These are phyloP conservation scores for Heliconius nattereri DNA, from an alignment of 1,140 invertebrate species.

Conservation along the genomic window DNA sequence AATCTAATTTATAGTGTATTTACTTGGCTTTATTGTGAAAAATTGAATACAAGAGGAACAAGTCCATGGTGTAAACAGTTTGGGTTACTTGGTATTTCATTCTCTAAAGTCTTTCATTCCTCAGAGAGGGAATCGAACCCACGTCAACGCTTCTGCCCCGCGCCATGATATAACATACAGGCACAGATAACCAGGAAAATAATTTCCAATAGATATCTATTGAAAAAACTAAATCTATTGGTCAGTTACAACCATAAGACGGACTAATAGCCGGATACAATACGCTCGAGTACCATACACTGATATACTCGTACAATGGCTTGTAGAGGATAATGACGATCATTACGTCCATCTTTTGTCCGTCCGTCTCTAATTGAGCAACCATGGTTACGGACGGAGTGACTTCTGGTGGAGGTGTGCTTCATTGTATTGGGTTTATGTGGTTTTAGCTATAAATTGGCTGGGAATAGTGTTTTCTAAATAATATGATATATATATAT, in stretches of 20 bases:
- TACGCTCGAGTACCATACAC: slow-evolving; percentile 25
- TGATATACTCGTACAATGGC: slow-evolving; percentile 39
- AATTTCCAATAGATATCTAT: neutral
- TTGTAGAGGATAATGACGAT: slow-evolving; percentile 55
- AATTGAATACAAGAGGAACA: neutral
- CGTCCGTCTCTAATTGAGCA: slow-evolving; percentile 53
- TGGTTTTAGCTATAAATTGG: neutral
- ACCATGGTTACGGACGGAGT: slow-evolving; percentile 49
- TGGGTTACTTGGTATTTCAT: no score
- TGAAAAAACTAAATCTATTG: slow-evolving; percentile 3
- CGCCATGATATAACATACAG: no score
- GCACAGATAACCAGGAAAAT: neutral
- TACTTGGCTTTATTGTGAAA: neutral
- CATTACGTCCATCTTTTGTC: slow-evolving; percentile 64
- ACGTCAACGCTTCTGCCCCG: no score
- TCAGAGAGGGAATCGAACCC: no score
- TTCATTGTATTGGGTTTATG: slow-evolving; percentile 33
- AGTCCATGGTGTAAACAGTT: no score
- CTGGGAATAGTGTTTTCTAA: no score
- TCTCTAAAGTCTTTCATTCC: no score
- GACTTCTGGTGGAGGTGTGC: slow-evolving; percentile 9
- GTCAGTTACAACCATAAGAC: slow-evolving; percentile 24
- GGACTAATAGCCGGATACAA: slow-evolving; percentile 22
- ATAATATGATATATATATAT: no score
- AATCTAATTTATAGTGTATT: slow-evolving; percentile 11